Evolutionary conservation across 2,113 vertebrate genomes (phyloP).

Genomic region (Chitala chitala): DNA sequence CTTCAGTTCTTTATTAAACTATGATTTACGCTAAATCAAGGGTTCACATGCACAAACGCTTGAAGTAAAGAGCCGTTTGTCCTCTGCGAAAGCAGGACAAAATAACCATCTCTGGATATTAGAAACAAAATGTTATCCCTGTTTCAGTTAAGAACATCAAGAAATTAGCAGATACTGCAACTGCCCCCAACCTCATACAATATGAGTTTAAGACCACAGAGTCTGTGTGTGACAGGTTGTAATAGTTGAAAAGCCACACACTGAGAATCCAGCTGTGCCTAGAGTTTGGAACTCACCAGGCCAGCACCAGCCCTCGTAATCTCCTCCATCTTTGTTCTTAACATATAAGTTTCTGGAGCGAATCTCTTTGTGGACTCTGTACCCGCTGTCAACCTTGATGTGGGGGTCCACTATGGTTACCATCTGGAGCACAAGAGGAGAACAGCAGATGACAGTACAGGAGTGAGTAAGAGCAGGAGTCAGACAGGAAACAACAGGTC

Average conservation of each 20-base stretch:
- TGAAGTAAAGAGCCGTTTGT: too few relatives aligned
- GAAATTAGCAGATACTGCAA: too few relatives aligned
- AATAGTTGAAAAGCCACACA: neutral
- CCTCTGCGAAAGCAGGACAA: too few relatives aligned
- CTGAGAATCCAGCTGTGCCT: neutral
- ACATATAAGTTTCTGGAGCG: conserved; percentile 65
- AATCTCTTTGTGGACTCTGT: conserved; percentile 77
- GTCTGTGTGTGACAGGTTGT: neutral
- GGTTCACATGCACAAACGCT: too few relatives aligned
- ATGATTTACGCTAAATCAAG: too few relatives aligned
- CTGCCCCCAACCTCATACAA: too few relatives aligned
- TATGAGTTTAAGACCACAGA: neutral
- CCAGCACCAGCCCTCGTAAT: conserved; percentile 94
- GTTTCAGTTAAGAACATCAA: too few relatives aligned
- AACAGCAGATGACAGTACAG: neutral
- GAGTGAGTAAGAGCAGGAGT: neutral
- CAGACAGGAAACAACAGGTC: neutral
- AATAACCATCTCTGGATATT: too few relatives aligned
- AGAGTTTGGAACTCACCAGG: conserved; percentile 63
- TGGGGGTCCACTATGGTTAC: conserved; percentile 90
- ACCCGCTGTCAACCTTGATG: conserved; percentile 82
- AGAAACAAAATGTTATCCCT: too few relatives aligned
- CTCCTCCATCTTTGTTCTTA: conserved; percentile 79
- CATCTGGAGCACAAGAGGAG: conserved; percentile 64
- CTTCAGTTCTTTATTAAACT: too few relatives aligned